Conservation (phyloP, 2,797 vertebrate species). For the Lycodopsis pacificus region DNA sequence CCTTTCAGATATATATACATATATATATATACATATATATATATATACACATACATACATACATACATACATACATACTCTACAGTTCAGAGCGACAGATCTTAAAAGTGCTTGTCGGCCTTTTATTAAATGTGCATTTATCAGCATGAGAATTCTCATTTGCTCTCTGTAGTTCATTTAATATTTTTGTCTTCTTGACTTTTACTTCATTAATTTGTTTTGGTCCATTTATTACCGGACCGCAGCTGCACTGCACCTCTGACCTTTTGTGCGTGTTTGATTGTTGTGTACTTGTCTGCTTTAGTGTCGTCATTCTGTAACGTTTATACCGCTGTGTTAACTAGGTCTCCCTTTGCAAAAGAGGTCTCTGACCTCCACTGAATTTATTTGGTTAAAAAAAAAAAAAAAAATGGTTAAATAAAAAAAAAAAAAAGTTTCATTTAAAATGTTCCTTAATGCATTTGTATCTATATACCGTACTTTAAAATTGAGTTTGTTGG, state of each 20-base stretch:
- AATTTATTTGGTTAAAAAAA: not conserved
- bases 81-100: constrained; percentile 3
- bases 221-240: not conserved
- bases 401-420: not conserved
- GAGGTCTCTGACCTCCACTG: not conserved
- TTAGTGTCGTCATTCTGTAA: not conserved
- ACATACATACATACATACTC: no score
- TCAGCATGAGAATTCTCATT: not conserved
- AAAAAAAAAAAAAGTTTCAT: not conserved
- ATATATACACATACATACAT: no score
- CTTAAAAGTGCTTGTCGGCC: not conserved
- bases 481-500: not conserved
- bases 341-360: not conserved
- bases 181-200: not conserved
- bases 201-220: not conserved
- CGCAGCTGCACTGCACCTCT: not conserved
- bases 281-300: not conserved
- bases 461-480: not conserved
- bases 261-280: not conserved
- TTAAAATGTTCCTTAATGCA: not conserved
- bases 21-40: no score
- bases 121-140: not conserved
- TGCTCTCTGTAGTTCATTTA: not conserved
- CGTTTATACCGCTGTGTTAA: not conserved
- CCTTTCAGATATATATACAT: not conserved